Evolutionary conservation across 2,888 invertebrate genomes (phyloP), one percentile per base, ranked within the genome.

Genomic region (Nemapogon koenigi): DNA sequence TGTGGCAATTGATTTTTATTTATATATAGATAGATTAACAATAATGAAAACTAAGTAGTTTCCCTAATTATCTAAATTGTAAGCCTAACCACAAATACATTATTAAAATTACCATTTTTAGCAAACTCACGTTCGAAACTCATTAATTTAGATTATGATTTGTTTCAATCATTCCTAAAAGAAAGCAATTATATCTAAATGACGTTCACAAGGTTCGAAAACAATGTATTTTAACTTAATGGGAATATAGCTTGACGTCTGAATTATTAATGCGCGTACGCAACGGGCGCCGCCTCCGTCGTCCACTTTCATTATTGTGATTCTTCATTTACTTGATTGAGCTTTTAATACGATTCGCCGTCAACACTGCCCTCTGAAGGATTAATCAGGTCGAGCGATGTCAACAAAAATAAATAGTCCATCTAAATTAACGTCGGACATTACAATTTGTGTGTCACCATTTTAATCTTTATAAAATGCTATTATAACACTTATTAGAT

Each of bases 261-360:
- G 71, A 64, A 78, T 78, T 72, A 76, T 76, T 76, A 78, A 78
- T 76, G 75, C 78, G 73, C 75, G 57, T 62, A 75, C 75, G 76
- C 75, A 76, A 59, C 59, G 64, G 69, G 59, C 58, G 64, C 57
- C 59, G 52, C 11, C 16, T 15, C 47, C 56, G 2, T 11, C 17
- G 3, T 11, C 37, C 59, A 55, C 61, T 60, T 73, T 59, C 73
- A 75, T 78, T 75, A 78, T 73, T 67, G 70, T 69, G 75, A 76
- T 75, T 78, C 76, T 69, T 72, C 78, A 78, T 78, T 78, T 78
- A 59, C 65, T 76, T 78, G 78, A 78, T 78, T 76, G 70, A 76
- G 75, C 75, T 76, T 78, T 78, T 76, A 78, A 76, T 76, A 66
- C 64, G 68, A 71, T 71, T 72, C 62, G 63, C 69, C 68, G 71